A percentile compares a stretch with the other conserved stretches of the same genome.
These are phyloP conservation scores for Chrysomela aeneicollis DNA, from an alignment of 2,888 invertebrate species.

Conservation along the genomic window DNA sequence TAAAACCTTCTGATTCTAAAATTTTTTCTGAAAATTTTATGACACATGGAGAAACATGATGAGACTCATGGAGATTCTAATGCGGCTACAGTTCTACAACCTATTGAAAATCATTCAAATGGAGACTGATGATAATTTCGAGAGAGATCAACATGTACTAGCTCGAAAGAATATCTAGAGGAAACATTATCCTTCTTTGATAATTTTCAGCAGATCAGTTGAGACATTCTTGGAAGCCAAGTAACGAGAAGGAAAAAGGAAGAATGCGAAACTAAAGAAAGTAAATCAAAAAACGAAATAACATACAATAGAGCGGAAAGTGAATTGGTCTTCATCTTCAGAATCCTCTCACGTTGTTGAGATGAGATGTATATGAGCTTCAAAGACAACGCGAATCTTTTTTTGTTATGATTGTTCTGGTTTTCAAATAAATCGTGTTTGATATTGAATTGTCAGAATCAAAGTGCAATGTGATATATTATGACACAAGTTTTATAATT, in stretches of 20 bases:
- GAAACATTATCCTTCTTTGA: neutral
- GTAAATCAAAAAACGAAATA: neutral
- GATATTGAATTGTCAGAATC: no score
- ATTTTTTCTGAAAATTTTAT: no score
- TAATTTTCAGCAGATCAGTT: conserved; percentile 1
- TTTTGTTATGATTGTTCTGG: no score
- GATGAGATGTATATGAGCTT: no score
- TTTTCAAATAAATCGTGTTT: no score
- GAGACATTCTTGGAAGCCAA: neutral
- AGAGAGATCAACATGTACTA: neutral
- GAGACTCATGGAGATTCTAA: neutral
- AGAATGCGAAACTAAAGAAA: conserved; percentile 2
- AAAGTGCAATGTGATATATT: no score
- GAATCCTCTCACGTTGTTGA: neutral
- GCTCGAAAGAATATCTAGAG: neutral
- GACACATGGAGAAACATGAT: neutral
- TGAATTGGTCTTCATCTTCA: neutral
- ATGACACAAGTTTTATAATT: no score
- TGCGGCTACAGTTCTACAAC: neutral
- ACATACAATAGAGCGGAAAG: neutral
- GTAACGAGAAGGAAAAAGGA: neutral
- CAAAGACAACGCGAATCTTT: no score
- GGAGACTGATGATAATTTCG: no score
- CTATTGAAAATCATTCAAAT: conserved; percentile 2
- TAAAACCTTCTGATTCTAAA: no score